Percentiles rank a stretch among this genome's conserved stretches.
Evolutionary conservation across 92 coral and sea anemone genomes (phyloP).

Genomic region (Palythoa grandis): DNA sequence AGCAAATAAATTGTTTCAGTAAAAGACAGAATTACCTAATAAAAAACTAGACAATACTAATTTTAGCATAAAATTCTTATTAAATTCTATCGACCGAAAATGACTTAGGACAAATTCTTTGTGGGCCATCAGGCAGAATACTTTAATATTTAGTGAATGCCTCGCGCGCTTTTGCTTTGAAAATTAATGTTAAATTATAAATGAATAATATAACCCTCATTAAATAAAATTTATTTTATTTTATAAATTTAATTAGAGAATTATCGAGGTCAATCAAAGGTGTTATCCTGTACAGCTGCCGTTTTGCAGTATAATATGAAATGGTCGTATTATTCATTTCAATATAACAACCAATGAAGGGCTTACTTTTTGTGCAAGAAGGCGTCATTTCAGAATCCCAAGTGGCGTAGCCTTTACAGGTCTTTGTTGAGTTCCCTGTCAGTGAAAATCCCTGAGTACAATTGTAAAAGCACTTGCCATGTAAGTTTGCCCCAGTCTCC

Average conservation of each 20-base stretch:
- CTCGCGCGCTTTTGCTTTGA: no score
- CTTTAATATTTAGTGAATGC: no score
- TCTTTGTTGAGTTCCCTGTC: constrained; percentile 57
- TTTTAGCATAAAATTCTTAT: no score
- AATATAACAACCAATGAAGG: neutral
- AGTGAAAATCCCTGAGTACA: constrained; percentile 68
- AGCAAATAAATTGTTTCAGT: neutral
- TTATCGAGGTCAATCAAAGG: neutral
- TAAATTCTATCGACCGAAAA: no score
- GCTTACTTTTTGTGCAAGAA: constrained; percentile 59
- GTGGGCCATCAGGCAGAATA: no score
- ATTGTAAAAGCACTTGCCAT: constrained; percentile 58
- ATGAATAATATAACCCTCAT: no score
- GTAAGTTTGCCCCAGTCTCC: constrained; percentile 60
- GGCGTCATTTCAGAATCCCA: constrained; percentile 69
- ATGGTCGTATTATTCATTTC: neutral
- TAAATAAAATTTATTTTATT: no score
- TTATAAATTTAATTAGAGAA: no score
- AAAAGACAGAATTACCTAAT: no score
- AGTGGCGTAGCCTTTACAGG: constrained; percentile 70
- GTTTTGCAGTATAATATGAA: neutral
- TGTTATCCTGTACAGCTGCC: neutral
- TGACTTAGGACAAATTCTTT: no score
- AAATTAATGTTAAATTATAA: no score
- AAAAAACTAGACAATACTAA: no score